These are phyloP conservation scores for Cryptocephalus moraei DNA, from an alignment of 2,888 invertebrate species.

Conservation along the genomic window DNA sequence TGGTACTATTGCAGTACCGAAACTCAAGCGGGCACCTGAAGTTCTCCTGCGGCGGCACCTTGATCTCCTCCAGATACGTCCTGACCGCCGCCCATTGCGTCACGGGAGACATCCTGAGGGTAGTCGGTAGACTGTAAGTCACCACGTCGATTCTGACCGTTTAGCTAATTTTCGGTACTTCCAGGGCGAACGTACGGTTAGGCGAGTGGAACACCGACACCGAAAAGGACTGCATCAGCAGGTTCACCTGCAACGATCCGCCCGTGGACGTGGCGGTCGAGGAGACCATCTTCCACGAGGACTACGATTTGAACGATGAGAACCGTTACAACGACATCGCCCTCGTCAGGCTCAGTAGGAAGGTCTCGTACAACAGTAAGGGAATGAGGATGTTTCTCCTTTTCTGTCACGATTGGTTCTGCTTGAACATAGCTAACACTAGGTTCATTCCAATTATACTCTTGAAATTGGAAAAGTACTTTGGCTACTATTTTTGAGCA, in stretches of 20 bases:
- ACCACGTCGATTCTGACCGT: neutral
- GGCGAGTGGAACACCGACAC: slow-evolving; percentile 41
- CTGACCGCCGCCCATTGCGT: slow-evolving; percentile 48
- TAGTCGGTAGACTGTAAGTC: slow-evolving; percentile 34
- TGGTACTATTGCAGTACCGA: slow-evolving; percentile 39
- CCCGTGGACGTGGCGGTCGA: slow-evolving; percentile 27
- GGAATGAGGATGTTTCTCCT: neutral
- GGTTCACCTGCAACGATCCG: slow-evolving; percentile 21
- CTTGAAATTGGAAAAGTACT: no score
- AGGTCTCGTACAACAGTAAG: slow-evolving; percentile 40
- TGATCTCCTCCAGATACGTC: slow-evolving; percentile 44
- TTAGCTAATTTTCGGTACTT: neutral
- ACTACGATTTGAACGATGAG: slow-evolving; percentile 19
- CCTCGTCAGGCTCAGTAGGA: slow-evolving; percentile 40
- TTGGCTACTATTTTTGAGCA: no score
- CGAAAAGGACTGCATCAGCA: slow-evolving; percentile 35
- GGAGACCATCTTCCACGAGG: slow-evolving; percentile 20
- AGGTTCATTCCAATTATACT: slow-evolving; percentile 3
- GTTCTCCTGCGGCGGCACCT: slow-evolving; percentile 41
- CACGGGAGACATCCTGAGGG: slow-evolving; percentile 30
- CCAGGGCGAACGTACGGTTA: slow-evolving; percentile 30
- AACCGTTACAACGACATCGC: slow-evolving; percentile 32
- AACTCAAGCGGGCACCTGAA: slow-evolving; percentile 14
- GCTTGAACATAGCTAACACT: neutral
- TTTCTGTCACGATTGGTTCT: neutral